Percentiles rank a stretch among this genome's conserved stretches.
Conservation (phyloP, 2,113 vertebrate species). For the Kryptolebias marmoratus region DNA sequence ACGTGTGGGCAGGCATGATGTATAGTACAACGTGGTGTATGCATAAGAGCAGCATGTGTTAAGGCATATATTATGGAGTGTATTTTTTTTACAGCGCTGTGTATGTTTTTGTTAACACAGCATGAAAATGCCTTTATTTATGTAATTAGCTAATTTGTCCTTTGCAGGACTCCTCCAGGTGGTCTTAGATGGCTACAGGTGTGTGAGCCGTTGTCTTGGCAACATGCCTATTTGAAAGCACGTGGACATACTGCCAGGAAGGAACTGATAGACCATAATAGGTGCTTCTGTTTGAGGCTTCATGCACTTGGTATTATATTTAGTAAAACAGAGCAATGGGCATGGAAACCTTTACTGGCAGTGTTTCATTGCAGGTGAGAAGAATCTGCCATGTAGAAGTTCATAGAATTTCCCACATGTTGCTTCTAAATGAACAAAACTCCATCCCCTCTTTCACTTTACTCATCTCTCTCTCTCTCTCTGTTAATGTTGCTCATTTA, state of each 20-base stretch:
- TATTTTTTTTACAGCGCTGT: neutral
- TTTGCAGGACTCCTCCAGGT: conserved; percentile 57
- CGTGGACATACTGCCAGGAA: conserved; percentile 53
- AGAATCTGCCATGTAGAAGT: neutral
- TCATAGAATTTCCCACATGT: no score
- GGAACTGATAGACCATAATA: conserved; percentile 61
- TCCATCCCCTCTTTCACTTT: neutral
- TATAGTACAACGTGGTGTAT: conserved; percentile 6
- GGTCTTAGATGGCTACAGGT: conserved; percentile 59
- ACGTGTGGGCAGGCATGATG: conserved; percentile 39
- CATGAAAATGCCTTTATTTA: conserved; percentile 39
- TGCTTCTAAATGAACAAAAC: no score
- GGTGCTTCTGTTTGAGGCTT: conserved; percentile 56
- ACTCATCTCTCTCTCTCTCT: neutral
- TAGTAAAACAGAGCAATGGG: conserved; percentile 21
- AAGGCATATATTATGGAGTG: neutral
- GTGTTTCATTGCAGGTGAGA: neutral
- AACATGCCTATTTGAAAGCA: conserved; percentile 64
- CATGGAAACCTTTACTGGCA: neutral
- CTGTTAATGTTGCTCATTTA: neutral
- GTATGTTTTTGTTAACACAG: conserved; percentile 12
- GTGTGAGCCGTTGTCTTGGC: conserved; percentile 69
- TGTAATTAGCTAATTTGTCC: conserved; percentile 51
- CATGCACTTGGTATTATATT: conserved; percentile 43
- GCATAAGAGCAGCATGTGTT: conserved; percentile 3